Percentiles rank a stretch among this genome's conserved stretches.
Conservation (phyloP, 1,140 invertebrate genomes). For the Drosophila chauvacae region DNA sequence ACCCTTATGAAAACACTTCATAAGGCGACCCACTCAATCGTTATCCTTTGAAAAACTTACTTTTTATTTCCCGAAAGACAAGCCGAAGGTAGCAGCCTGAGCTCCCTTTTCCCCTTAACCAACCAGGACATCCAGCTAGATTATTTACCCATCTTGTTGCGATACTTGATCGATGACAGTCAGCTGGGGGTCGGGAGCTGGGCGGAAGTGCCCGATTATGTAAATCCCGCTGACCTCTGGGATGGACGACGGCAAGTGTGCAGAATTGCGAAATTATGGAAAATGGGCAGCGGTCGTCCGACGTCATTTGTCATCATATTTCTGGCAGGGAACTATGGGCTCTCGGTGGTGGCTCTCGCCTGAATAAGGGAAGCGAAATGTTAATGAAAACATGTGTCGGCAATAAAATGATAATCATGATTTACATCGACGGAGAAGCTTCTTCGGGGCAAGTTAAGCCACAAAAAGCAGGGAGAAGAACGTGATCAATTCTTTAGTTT, state of each 20-base stretch:
- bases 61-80: not conserved
- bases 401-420: slow-evolving; percentile 79
- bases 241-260: slow-evolving; percentile 61
- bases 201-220: slow-evolving; percentile 60
- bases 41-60: not conserved
- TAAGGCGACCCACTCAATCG: not conserved
- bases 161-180: slow-evolving; percentile 64
- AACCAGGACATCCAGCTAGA: not conserved
- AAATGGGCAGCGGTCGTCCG: slow-evolving; percentile 54
- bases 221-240: slow-evolving; percentile 64
- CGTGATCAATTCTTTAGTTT: slow-evolving; percentile 50
- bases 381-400: slow-evolving; percentile 78
- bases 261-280: slow-evolving; percentile 75
- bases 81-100: not conserved
- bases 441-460: slow-evolving; percentile 31
- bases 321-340: slow-evolving; percentile 31
- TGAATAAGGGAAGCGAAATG: slow-evolving; percentile 17
- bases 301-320: slow-evolving; percentile 70
- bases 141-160: slow-evolving; percentile 29
- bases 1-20: not conserved
- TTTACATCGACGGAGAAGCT: slow-evolving; percentile 50
- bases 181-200: slow-evolving; percentile 5
- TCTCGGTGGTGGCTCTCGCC: slow-evolving; percentile 3
- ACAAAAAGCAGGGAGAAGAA: slow-evolving; percentile 15
- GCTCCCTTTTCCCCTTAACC: not conserved